Conservation (phyloP, 2,797 vertebrate genomes). For the Hemibagrus guttatus region DNA sequence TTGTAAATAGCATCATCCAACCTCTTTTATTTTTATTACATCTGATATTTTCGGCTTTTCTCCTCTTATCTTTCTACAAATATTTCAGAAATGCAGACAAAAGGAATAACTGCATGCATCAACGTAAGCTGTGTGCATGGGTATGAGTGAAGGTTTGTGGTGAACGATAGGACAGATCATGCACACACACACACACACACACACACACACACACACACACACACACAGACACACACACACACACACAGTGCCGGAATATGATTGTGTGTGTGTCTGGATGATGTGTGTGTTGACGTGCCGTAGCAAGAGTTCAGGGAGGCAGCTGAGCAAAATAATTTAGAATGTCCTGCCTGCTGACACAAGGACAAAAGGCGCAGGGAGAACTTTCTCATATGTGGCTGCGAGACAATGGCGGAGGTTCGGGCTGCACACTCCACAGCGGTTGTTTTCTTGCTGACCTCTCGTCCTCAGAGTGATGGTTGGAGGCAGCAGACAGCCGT, state of each 20-base stretch:
- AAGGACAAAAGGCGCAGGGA: slow-evolving; percentile 79
- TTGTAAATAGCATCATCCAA: background rate
- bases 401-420: slow-evolving; percentile 75
- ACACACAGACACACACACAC: slow-evolving; percentile 10
- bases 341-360: slow-evolving; percentile 83
- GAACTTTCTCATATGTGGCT: slow-evolving; percentile 77
- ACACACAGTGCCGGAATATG: slow-evolving; percentile 15
- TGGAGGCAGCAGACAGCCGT: slow-evolving; percentile 54
- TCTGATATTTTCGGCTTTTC: too few species aligned
- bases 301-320: slow-evolving; percentile 82
- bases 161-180: slow-evolving; percentile 41
- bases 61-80: background rate
- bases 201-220: slow-evolving; percentile 25
- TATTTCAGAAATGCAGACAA: slow-evolving; percentile 24
- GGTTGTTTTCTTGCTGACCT: slow-evolving; percentile 79
- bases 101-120: slow-evolving; percentile 32
- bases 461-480: slow-evolving; percentile 69
- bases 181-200: slow-evolving; percentile 33
- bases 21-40: background rate
- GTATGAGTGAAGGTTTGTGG: slow-evolving; percentile 47
- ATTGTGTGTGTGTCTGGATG: slow-evolving; percentile 72
- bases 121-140: slow-evolving; percentile 28
- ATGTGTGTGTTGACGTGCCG: slow-evolving; percentile 80
- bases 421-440: slow-evolving; percentile 75
- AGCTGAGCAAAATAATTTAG: slow-evolving; percentile 85